Base-by-base conservation (phyloP, 2,888 invertebrate genomes). In the Ferrisia virgata region DNA sequence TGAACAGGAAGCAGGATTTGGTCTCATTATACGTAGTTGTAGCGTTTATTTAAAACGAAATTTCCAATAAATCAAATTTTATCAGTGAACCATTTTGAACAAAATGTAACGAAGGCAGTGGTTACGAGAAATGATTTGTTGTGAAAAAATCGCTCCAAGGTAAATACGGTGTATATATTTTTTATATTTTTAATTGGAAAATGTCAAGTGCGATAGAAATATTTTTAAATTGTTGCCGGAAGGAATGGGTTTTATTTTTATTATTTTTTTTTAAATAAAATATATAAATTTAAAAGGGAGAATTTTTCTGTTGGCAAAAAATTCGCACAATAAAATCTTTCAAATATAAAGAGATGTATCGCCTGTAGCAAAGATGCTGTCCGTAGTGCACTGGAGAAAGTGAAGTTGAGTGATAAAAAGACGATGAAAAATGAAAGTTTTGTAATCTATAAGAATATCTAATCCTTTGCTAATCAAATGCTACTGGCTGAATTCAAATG, bases 181-280 rank as follows among this genome's bases (percentile, higher is more conserved):
- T 72, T 72, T 72, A 72, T 36, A 72, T 36, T 72, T 72, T 72
- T 72, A 72, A 72, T 72, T 72, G 72, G 72, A 72, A 72, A 72
- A 72, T 72, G 72, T 72, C 72, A 33, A 72, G 33, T 2, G 15
- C n/a, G 72, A 72, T 33, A 72, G n/a, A 33, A 64, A 25, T 28
- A 72, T 72, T 64, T 72, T 8, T 72, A 72, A 72, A 72, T 72
- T 72, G 72, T 72, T 33, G 72, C 72, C 33, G 33, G n/a, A 31
- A 33, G 72, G 33, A 33, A 64, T 28, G 4, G n/a, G 18, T 2
- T 47, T 25, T 64, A 3, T 64, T 64, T 64, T 64, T n/a, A n/a
- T n/a, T n/a, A n/a, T n/a, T n/a, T n/a, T n/a, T n/a, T n/a, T n/a
- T n/a, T n/a, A n/a, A n/a, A n/a, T n/a, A n/a, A n/a, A n/a, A n/a